Conservation (phyloP, 2,113 vertebrate species). For the Lycaon pictus region DNA sequence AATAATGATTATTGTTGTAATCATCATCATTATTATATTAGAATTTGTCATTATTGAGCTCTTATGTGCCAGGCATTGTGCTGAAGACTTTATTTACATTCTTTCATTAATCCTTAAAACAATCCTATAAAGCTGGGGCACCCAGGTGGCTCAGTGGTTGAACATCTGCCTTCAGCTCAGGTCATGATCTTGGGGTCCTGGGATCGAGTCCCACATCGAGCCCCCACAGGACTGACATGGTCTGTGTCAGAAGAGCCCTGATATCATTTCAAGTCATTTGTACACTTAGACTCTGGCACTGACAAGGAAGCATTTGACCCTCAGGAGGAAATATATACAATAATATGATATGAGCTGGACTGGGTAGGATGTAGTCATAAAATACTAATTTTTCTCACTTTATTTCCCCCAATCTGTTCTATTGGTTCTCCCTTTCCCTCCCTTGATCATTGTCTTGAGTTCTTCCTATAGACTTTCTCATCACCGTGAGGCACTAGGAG, state of each 20-base stretch:
- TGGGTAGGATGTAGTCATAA: not conserved
- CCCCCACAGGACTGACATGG: not conserved
- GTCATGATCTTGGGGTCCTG: too few relatives aligned
- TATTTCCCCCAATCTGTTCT: not conserved
- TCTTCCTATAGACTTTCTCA: not conserved
- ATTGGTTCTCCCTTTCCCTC: not conserved
- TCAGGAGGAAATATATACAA: not conserved
- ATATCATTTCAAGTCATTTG: not conserved
- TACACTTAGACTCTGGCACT: not conserved
- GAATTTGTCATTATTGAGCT: not conserved
- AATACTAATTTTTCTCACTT: not conserved
- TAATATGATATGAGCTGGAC: not conserved
- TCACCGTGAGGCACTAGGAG: not conserved
- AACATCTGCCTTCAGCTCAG: too few relatives aligned
- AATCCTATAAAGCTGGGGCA: not conserved
- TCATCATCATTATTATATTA: not conserved
- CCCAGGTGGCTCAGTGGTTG: too few relatives aligned
- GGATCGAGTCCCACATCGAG: too few relatives aligned
- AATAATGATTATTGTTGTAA: not conserved
- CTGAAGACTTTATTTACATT: conserved; percentile 20
- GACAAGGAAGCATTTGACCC: not conserved
- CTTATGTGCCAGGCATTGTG: not conserved
- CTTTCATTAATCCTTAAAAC: conserved; percentile 23
- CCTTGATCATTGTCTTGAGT: not conserved
- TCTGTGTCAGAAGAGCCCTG: conserved; percentile 13